Conservation (phyloP, 2,113 vertebrate genomes). For the Amphiprion percula region DNA sequence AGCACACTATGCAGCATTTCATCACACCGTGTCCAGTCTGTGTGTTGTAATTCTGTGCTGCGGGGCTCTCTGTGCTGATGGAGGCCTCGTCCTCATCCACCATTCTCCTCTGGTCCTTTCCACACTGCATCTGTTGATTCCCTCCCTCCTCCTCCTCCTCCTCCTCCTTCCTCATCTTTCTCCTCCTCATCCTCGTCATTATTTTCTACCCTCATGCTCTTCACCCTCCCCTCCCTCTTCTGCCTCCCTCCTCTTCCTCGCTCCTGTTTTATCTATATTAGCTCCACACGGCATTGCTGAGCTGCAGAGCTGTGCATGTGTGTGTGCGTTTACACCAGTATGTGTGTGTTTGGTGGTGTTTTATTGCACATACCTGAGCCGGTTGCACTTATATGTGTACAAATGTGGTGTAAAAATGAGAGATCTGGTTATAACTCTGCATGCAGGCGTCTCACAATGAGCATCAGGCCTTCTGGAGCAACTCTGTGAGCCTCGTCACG, state of each 20-base stretch:
- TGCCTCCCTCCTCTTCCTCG: constrained; percentile 6
- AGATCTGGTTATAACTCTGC: not conserved
- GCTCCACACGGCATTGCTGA: constrained; percentile 13
- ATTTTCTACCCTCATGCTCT: too few relatives aligned
- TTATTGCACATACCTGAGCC: constrained; percentile 10
- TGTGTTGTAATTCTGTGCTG: constrained; percentile 38
- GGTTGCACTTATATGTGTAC: not conserved
- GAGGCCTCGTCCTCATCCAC: constrained; percentile 54
- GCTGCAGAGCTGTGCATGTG: not conserved
- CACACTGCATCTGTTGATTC: constrained; percentile 67
- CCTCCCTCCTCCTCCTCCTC: constrained; percentile 26
- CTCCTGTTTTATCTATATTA: not conserved
- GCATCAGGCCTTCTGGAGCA: constrained; percentile 36
- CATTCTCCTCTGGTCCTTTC: constrained; percentile 43
- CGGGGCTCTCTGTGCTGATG: constrained; percentile 19
- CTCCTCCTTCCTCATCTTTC: constrained; percentile 17
- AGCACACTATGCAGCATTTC: not conserved
- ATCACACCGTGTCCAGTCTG: constrained; percentile 22
- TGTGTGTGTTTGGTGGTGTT: constrained; percentile 35
- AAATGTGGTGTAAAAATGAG: not conserved
- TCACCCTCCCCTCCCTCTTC: not conserved
- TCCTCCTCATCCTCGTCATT: constrained; percentile 21
- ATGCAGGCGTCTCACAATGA: constrained; percentile 29
- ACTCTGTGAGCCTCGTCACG: constrained; percentile 54
- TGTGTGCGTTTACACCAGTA: not conserved